Percentiles rank a stretch among this genome's conserved stretches.
Evolutionary conservation across 30 jellyfish, hydroid and myxozoan genomes (phyloP).

Genomic region (Hydractinia echinata): DNA sequence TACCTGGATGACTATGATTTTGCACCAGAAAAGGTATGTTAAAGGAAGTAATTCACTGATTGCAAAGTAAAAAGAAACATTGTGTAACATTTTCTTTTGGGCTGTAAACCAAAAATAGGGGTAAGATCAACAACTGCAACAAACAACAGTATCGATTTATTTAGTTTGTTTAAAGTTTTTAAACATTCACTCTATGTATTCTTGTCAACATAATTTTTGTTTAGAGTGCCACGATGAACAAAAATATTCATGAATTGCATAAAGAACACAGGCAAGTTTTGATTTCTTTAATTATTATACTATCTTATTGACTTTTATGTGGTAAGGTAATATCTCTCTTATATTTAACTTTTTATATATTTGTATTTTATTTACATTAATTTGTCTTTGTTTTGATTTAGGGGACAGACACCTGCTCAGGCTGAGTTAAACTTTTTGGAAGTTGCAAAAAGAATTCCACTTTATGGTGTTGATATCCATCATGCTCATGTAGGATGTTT

Average conservation of each 20-base stretch:
- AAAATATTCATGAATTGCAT: conserved; percentile 52
- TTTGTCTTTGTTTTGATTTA: neutral
- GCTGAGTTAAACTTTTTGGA: conserved; percentile 76
- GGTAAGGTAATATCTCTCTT: too few species aligned
- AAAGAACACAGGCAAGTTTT: conserved; percentile 53
- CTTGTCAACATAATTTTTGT: neutral
- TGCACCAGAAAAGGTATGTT: conserved; percentile 64
- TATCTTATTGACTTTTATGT: too few species aligned
- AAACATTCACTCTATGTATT: too few species aligned
- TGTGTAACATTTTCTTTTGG: too few species aligned
- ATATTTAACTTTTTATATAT: too few species aligned
- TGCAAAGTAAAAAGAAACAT: too few species aligned
- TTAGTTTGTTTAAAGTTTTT: too few species aligned
- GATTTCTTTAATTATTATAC: neutral
- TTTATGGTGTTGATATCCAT: conserved; percentile 76
- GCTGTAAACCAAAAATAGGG: too few species aligned
- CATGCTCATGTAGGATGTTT: conserved; percentile 44
- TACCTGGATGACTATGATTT: conserved; percentile 78
- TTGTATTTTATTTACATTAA: too few species aligned
- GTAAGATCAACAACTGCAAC: too few species aligned
- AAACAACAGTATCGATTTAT: too few species aligned
- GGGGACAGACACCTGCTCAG: conserved; percentile 86
- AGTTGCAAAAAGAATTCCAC: conserved; percentile 64
- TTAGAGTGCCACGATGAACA: conserved; percentile 34
- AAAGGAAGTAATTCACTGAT: too few species aligned